Conservation (phyloP, 2,113 vertebrate genomes). For the Lethenteron camtschaticum region DNA sequence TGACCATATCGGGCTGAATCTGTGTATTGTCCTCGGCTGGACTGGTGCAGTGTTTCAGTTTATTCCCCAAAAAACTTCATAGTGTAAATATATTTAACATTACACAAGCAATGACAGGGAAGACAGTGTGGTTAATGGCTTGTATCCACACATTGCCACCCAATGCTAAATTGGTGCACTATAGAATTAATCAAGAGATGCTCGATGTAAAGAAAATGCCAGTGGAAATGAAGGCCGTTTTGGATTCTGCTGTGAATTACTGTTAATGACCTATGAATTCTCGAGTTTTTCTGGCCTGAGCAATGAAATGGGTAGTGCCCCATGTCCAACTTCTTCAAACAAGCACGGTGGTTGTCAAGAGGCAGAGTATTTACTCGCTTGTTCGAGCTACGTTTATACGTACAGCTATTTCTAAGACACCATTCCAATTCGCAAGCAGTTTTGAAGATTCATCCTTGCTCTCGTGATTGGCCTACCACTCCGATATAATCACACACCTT, state of each 20-base stretch:
- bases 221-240: slow-evolving; percentile 4
- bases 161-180: slow-evolving; percentile 2
- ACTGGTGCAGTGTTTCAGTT: no score
- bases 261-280: background rate
- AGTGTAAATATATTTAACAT: background rate
- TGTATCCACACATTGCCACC: background rate
- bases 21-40: no score
- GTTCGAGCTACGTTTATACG: background rate
- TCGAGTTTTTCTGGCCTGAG: background rate
- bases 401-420: background rate
- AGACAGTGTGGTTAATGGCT: background rate
- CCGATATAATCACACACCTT: slow-evolving; percentile 8
- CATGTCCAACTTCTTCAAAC: background rate
- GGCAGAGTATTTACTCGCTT: background rate
- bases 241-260: background rate
- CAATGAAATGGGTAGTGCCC: background rate
- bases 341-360: background rate
- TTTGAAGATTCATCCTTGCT: slow-evolving; percentile 8
- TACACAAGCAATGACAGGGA: background rate
- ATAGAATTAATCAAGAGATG: background rate
- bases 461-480: slow-evolving; percentile 9
- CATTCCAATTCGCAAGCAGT: background rate
- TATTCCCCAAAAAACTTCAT: no score
- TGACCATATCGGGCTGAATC: no score
- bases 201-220: slow-evolving; percentile 2